These are phyloP conservation scores for Parthenolecanium corni DNA, from an alignment of 2,888 invertebrate genomes.

Conservation along the genomic window DNA sequence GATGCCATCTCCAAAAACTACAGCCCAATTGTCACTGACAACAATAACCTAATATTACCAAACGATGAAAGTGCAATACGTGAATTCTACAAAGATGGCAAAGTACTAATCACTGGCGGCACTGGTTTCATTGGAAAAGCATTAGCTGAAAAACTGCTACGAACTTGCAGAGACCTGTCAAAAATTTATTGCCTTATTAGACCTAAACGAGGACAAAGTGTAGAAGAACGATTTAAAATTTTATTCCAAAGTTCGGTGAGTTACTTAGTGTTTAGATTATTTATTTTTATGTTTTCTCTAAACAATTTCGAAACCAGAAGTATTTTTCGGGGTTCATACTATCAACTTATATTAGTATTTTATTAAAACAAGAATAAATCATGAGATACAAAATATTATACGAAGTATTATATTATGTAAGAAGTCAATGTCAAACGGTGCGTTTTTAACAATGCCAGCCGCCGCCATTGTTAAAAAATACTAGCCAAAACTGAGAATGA, in stretches of 20 bases:
- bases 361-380: no score
- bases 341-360: no score
- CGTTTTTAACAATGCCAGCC: no score
- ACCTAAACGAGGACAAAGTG: conserved; percentile 60
- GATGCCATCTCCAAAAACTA: neutral
- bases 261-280: no score
- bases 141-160: conserved; percentile 68
- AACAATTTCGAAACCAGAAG: no score
- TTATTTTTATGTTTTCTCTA: no score
- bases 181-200: conserved; percentile 67
- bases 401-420: no score
- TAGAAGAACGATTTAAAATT: conserved; percentile 35
- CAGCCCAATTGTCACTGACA: neutral
- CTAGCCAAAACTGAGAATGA: no score
- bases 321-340: no score
- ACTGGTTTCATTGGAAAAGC: conserved; percentile 84
- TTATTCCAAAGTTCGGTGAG: conserved; percentile 14
- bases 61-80: conserved; percentile 31
- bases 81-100: conserved; percentile 48
- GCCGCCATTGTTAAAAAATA: no score
- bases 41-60: conserved; percentile 3
- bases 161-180: conserved; percentile 67
- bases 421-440: no score
- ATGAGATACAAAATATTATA: no score
- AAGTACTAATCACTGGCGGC: conserved; percentile 66